phyloP scores from a whole-genome alignment of 2,797 vertebrate species.

The Darevskia nairensis region DNA sequence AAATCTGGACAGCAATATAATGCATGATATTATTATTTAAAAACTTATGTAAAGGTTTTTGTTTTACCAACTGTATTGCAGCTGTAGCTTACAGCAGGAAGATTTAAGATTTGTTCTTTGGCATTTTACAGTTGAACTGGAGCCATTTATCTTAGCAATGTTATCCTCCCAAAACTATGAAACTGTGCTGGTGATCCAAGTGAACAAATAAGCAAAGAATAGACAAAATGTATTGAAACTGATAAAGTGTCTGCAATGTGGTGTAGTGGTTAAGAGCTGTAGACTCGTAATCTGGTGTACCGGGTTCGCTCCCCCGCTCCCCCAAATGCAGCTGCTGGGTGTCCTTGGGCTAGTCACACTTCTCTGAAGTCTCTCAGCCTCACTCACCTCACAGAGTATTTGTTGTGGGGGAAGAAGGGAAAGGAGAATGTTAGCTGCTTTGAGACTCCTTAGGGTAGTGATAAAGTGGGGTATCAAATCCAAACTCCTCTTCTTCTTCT shows the following conservation, averaged over 20 bases:
- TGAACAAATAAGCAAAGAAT: conserved; percentile 13
- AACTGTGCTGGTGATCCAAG: not conserved
- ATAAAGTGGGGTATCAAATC: too few relatives aligned
- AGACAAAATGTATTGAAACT: conserved; percentile 16
- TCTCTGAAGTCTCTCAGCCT: too few relatives aligned
- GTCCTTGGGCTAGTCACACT: too few relatives aligned
- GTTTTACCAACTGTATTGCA: not conserved
- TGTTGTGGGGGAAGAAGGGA: too few relatives aligned
- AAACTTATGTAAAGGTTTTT: not conserved
- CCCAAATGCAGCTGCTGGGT: too few relatives aligned
- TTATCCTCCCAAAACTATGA: not conserved
- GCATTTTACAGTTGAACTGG: conserved; percentile 7
- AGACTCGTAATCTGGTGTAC: too few relatives aligned
- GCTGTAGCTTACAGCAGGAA: not conserved
- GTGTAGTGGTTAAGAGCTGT: too few relatives aligned
- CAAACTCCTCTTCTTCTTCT: too few relatives aligned
- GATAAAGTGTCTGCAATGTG: conserved; percentile 12
- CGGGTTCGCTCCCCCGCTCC: too few relatives aligned
- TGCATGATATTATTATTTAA: not conserved
- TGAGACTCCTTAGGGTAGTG: too few relatives aligned
- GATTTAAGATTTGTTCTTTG: conserved; percentile 17
- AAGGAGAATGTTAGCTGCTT: too few relatives aligned
- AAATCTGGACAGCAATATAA: not conserved
- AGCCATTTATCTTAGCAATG: conserved; percentile 20
- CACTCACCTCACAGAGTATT: too few relatives aligned